Evolutionary conservation across 2,797 vertebrate species (phyloP).

Genomic region (Potorous gilbertii): DNA sequence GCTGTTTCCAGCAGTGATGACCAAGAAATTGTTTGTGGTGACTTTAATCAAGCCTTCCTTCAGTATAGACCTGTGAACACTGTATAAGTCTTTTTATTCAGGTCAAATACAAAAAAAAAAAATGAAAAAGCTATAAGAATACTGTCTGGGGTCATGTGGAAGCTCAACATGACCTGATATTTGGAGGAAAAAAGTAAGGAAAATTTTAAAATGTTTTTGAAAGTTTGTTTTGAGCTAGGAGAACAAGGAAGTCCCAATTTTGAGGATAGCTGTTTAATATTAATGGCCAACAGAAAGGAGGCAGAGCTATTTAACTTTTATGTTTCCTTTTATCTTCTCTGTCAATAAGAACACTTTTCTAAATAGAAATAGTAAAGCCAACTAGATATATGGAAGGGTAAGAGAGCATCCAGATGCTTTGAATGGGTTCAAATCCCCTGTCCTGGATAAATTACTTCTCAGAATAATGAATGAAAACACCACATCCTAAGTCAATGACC

Average conservation of each 20-base stretch:
- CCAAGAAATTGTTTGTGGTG: neutral
- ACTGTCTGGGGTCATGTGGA: neutral
- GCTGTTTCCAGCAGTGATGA: neutral
- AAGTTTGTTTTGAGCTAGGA: neutral
- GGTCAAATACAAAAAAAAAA: neutral
- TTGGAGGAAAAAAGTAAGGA: neutral
- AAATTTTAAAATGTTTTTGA: neutral
- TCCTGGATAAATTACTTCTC: neutral
- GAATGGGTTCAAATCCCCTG: neutral
- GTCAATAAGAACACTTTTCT: neutral
- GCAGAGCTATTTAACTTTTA: neutral
- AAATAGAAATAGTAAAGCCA: neutral
- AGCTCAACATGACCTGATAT: neutral
- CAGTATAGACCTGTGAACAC: neutral
- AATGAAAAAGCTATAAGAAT: neutral
- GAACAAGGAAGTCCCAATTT: neutral
- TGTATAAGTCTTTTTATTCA: neutral
- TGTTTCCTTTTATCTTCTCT: neutral
- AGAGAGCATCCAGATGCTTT: neutral
- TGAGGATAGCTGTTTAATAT: neutral
- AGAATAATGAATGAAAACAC: neutral
- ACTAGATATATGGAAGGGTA: neutral
- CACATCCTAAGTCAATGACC: neutral
- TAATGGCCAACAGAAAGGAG: neutral
- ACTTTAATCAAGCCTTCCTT: neutral